phyloP scores from a whole-genome alignment of 2,113 vertebrate genomes.

The Nerophis ophidion region DNA sequence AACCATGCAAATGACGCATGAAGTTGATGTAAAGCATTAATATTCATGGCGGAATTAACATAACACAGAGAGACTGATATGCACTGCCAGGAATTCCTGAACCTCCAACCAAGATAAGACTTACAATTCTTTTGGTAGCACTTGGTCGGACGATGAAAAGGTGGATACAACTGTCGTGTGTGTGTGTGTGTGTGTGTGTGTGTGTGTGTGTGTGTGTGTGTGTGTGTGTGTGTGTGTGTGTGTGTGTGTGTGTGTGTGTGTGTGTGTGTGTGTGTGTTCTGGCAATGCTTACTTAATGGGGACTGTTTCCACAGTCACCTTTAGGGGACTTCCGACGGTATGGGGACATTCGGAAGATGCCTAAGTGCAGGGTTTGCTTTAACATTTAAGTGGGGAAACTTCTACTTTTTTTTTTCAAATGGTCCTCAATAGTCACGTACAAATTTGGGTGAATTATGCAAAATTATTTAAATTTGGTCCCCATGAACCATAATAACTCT shows the following conservation, averaged over 20 bases:
- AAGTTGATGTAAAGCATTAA: conserved; percentile 27
- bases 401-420: too few species aligned
- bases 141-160: not conserved
- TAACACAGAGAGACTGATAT: conserved; percentile 9
- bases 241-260: conserved; percentile 21
- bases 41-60: conserved; percentile 40
- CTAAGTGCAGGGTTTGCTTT: too few species aligned
- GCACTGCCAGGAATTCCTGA: conserved; percentile 7
- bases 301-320: too few species aligned
- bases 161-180: not conserved
- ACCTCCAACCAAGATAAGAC: not conserved
- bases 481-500: too few species aligned
- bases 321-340: too few species aligned
- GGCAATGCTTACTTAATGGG: too few species aligned
- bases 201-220: conserved; percentile 21
- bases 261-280: conserved; percentile 21
- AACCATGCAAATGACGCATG: conserved; percentile 20
- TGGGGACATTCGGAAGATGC: too few species aligned
- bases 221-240: not conserved
- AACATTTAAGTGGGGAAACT: too few species aligned
- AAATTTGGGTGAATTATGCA: too few species aligned
- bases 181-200: not conserved
- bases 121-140: too few species aligned
- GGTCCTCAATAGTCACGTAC: too few species aligned
- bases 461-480: too few species aligned